Evolutionary conservation across 2,888 invertebrate species (phyloP).

Genomic region (Congeria kusceri): DNA sequence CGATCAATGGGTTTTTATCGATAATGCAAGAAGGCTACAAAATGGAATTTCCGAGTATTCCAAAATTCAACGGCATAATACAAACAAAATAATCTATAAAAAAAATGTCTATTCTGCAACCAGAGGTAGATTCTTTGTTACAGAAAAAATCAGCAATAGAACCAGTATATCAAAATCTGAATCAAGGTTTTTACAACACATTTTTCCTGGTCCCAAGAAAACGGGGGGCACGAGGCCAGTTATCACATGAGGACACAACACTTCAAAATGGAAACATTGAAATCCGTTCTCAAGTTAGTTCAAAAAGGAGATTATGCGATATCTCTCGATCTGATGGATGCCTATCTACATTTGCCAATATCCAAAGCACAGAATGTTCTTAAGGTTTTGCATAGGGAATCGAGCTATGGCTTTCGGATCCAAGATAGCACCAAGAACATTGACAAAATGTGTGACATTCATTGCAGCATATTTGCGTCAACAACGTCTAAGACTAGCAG

Average conservation of each 20-base stretch:
- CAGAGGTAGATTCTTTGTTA: constrained; percentile 41
- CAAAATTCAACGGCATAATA: constrained; percentile 33
- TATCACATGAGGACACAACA: constrained; percentile 49
- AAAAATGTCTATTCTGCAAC: constrained; percentile 10
- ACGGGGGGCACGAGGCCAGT: constrained; percentile 43
- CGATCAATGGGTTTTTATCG: constrained; percentile 32
- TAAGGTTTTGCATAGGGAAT: too few species aligned
- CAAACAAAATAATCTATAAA: background rate
- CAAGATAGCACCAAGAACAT: constrained; percentile 29
- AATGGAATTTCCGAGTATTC: constrained; percentile 29
- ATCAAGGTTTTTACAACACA: constrained; percentile 52
- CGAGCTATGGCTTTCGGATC: constrained; percentile 35
- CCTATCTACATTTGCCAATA: constrained; percentile 35
- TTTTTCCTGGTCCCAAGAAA: constrained; percentile 46
- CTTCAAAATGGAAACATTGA: constrained; percentile 58
- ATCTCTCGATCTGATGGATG: constrained; percentile 36
- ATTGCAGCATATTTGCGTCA: constrained; percentile 35
- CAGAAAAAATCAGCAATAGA: constrained; percentile 43
- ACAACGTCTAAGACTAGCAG: constrained; percentile 36
- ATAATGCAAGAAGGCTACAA: constrained; percentile 24
- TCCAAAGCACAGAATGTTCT: too few species aligned
- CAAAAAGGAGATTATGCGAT: constrained; percentile 1
- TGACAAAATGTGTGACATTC: constrained; percentile 47
- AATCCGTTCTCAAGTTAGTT: constrained; percentile 26
- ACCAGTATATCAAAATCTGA: constrained; percentile 11